A percentile compares a stretch with the other conserved stretches of the same genome.
These are phyloP conservation scores for Setophaga coronata DNA, from an alignment of 2,113 vertebrate species.

Conservation along the genomic window DNA sequence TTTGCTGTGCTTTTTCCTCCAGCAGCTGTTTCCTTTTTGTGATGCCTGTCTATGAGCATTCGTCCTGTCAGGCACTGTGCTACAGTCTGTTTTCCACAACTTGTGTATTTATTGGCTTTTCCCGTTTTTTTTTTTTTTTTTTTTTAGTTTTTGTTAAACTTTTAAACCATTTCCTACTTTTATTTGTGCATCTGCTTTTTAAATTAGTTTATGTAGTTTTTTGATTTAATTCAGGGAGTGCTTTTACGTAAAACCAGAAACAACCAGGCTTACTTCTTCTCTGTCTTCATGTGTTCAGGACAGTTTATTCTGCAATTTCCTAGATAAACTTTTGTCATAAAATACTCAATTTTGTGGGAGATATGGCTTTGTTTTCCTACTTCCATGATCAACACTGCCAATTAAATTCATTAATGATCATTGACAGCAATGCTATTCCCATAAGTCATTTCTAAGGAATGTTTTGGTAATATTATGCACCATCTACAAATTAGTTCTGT, in stretches of 20 bases:
- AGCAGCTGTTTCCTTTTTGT: neutral
- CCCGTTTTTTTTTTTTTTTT: rapidly evolving
- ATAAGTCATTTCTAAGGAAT: neutral
- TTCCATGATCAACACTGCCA: neutral
- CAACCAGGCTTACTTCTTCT: neutral
- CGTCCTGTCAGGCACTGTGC: neutral
- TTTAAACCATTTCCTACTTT: neutral
- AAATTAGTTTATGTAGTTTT: neutral
- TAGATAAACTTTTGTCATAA: neutral
- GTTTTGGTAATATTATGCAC: neutral
- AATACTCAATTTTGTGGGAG: neutral
- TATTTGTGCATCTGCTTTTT: neutral
- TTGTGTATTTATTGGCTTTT: neutral
- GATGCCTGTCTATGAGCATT: neutral
- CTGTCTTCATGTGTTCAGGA: neutral
- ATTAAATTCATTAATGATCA: neutral
- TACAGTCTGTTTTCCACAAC: neutral
- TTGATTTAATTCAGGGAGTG: neutral
- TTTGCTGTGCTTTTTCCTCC: neutral
- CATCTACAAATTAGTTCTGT: neutral
- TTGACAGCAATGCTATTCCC: neutral
- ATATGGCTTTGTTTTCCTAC: neutral
- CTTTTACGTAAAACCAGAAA: neutral
- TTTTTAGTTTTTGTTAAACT: neutral
- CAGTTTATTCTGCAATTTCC: neutral